These are phyloP conservation scores for Hycleus cichorii DNA, from an alignment of 1,140 invertebrate species.

Conservation along the genomic window DNA sequence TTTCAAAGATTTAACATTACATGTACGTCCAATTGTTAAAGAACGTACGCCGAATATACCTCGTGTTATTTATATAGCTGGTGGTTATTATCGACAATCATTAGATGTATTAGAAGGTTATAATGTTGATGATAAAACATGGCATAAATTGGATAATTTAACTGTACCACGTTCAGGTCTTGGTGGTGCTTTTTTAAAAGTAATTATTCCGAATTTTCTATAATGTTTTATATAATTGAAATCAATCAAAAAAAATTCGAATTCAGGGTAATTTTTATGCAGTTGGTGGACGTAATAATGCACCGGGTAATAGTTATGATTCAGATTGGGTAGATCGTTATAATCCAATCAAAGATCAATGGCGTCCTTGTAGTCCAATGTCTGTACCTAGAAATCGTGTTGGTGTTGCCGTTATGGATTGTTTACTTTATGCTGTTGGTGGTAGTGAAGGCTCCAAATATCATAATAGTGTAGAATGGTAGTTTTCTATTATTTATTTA, in stretches of 20 bases:
- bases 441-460: conserved; percentile 76
- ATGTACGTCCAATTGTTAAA: conserved; percentile 72
- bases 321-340: conserved; percentile 74
- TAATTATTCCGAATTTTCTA: conserved; percentile 31
- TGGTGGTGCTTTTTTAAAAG: conserved; percentile 77
- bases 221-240: background rate
- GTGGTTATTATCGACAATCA: conserved; percentile 80
- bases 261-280: conserved; percentile 75
- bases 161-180: conserved; percentile 79
- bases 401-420: conserved; percentile 87
- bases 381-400: conserved; percentile 76
- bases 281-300: conserved; percentile 85
- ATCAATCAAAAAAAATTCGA: background rate
- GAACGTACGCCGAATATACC: conserved; percentile 79
- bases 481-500: conserved; percentile 23
- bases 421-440: conserved; percentile 81
- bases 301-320: conserved; percentile 69
- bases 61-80: conserved; percentile 81
- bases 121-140: conserved; percentile 76
- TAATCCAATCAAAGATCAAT: conserved; percentile 68
- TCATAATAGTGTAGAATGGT: conserved; percentile 85
- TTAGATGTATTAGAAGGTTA: conserved; percentile 80
- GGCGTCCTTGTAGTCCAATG: conserved; percentile 77
- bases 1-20: conserved; percentile 78
- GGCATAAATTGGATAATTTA: conserved; percentile 70